phyloP scores from a whole-genome alignment of 2,113 vertebrate species.

The Oryzias curvinotus region DNA sequence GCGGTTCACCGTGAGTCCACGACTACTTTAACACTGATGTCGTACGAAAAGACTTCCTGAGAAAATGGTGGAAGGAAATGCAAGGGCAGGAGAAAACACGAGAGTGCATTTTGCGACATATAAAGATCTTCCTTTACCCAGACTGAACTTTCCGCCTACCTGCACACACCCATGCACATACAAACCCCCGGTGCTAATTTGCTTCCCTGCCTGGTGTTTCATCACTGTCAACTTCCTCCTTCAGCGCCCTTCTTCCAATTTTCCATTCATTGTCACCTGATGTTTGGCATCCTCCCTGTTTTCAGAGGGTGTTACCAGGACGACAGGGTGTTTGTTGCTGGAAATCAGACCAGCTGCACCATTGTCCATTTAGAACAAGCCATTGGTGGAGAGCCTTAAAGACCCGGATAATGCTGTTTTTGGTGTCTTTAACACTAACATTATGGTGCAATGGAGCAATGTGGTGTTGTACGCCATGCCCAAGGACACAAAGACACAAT shows the following conservation, averaged over 20 bases:
- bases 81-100: slow-evolving; percentile 19
- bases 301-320: slow-evolving; percentile 4
- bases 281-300: slow-evolving; percentile 12
- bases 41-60: slow-evolving; percentile 1
- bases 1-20: too few relatives aligned
- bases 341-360: neutral
- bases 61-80: slow-evolving; percentile 7
- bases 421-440: too few relatives aligned
- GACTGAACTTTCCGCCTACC: slow-evolving; percentile 39
- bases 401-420: too few relatives aligned
- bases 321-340: neutral
- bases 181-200: slow-evolving; percentile 48
- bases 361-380: neutral
- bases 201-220: slow-evolving; percentile 61
- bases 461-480: too few relatives aligned
- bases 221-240: slow-evolving; percentile 72
- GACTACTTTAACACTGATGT: neutral
- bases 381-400: neutral
- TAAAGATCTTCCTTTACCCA: slow-evolving; percentile 42
- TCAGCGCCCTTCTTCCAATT: slow-evolving; percentile 58
- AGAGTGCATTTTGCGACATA: slow-evolving; percentile 21
- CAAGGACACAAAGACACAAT: too few relatives aligned
- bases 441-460: too few relatives aligned
- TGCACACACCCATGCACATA: slow-evolving; percentile 2
- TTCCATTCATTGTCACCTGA: slow-evolving; percentile 39